phyloP scores from a whole-genome alignment of 2,888 invertebrate species.

The Caprella mutica region DNA sequence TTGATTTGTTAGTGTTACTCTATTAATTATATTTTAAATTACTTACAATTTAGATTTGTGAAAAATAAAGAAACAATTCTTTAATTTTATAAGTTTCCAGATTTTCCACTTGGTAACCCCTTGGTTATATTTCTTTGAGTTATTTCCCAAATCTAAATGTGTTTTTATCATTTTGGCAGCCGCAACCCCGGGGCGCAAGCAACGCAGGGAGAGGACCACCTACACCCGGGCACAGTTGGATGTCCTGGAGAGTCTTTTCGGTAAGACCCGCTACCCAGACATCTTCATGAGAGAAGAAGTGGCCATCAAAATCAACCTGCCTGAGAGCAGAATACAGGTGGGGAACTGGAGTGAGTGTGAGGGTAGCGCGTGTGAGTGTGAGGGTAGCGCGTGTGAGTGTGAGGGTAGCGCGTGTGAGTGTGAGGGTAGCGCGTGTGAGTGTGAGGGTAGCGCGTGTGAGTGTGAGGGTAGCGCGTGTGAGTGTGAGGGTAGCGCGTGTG shows the following conservation, averaged over 20 bases:
- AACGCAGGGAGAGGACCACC: constrained; percentile 90
- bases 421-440: background rate
- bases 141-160: too few relatives aligned
- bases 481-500: too few relatives aligned
- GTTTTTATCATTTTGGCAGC: constrained; percentile 1
- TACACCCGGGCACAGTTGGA: constrained; percentile 94
- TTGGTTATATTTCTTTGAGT: too few relatives aligned
- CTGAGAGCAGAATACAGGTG: constrained; percentile 97
- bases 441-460: background rate
- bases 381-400: background rate
- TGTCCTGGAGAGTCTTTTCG: constrained; percentile 82
- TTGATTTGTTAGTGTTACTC: too few relatives aligned
- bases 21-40: too few relatives aligned
- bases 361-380: background rate
- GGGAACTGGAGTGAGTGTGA: background rate
- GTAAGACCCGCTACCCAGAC: constrained; percentile 94
- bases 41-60: too few relatives aligned
- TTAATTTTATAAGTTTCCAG: too few relatives aligned
- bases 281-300: constrained; percentile 99
- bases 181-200: constrained; percentile 50
- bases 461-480: background rate
- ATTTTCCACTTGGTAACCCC: too few relatives aligned
- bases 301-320: constrained; percentile 89
- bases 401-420: background rate
- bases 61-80: too few relatives aligned